A percentile compares a stretch with the other conserved stretches of the same genome.
Conservation (phyloP, 2,888 invertebrate genomes). For the Acrobasis repandana region DNA sequence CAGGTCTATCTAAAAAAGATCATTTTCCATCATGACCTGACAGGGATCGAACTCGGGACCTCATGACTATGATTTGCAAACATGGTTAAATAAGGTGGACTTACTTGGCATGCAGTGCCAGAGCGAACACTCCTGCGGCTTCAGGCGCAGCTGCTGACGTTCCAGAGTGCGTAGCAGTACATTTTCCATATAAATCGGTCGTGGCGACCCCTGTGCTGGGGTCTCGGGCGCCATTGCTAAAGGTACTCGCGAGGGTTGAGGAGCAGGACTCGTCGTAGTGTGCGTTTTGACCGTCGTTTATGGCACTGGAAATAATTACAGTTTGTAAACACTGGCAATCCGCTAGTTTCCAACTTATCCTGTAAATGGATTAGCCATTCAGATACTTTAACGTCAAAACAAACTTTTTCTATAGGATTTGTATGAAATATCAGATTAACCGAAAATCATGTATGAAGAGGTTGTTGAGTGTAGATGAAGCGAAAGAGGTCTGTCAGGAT, state of each 20-base stretch:
- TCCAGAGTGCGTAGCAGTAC: slow-evolving; percentile 99
- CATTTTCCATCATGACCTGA: no score
- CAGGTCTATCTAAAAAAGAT: no score
- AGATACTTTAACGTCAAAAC: no score
- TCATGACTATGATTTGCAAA: no score
- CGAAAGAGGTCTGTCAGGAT: no score
- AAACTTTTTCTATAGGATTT: no score
- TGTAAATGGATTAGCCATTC: no score
- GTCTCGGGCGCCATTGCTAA: slow-evolving; percentile 99
- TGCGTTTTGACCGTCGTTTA: slow-evolving; percentile 99
- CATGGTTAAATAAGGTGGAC: slow-evolving; percentile 47
- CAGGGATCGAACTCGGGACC: no score
- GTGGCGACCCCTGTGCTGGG: slow-evolving; percentile 99
- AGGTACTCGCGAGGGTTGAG: slow-evolving; percentile 98
- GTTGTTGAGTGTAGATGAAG: no score
- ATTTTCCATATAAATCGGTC: slow-evolving; percentile 98
- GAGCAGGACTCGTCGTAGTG: slow-evolving; percentile 99
- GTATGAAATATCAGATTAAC: no score
- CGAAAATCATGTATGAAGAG: no score
- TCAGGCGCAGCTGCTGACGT: slow-evolving; percentile 99
- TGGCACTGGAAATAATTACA: slow-evolving; percentile 85
- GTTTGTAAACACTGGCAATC: neutral
- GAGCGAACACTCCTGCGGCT: slow-evolving; percentile 98
- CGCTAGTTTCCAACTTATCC: no score
- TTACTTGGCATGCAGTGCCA: slow-evolving; percentile 99